A percentile compares a stretch with the other conserved stretches of the same genome.
Conservation (phyloP, 2,888 invertebrate genomes). For the Acronicta aceris region DNA sequence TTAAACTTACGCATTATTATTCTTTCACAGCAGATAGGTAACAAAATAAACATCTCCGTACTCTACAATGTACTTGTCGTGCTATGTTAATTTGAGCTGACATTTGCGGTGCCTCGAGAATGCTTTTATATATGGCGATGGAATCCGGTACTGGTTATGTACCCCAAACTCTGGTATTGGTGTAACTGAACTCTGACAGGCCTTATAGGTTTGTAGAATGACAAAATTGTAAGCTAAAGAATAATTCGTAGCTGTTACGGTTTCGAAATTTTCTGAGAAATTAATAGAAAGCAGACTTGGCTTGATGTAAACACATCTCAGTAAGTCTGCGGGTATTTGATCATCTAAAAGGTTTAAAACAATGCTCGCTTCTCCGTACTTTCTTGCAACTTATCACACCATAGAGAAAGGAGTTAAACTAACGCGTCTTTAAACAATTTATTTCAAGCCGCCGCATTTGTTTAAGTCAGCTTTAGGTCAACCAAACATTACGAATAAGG, state of each 20-base stretch:
- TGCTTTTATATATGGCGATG: conserved; percentile 26
- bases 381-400: conserved; percentile 2
- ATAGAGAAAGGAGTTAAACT: conserved; percentile 3
- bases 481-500: no score
- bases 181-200: conserved; percentile 26
- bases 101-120: conserved; percentile 29
- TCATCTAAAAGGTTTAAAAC: neutral
- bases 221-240: neutral
- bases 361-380: neutral
- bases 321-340: neutral
- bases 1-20: conserved; percentile 8
- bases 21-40: neutral
- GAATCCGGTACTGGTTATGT: conserved; percentile 37
- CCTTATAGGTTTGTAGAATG: neutral
- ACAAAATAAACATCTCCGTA: conserved; percentile 1
- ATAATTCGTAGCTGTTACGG: no score
- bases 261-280: no score
- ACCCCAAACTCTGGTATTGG: conserved; percentile 30
- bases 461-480: no score
- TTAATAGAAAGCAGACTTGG: no score
- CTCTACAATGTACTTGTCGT: conserved; percentile 11
- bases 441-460: conserved; percentile 13
- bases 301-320: no score
- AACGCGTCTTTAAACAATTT: conserved; percentile 2
- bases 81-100: conserved; percentile 46